Evolutionary conservation across 2,113 vertebrate genomes (phyloP).

Genomic region (Spea multiplicata): DNA sequence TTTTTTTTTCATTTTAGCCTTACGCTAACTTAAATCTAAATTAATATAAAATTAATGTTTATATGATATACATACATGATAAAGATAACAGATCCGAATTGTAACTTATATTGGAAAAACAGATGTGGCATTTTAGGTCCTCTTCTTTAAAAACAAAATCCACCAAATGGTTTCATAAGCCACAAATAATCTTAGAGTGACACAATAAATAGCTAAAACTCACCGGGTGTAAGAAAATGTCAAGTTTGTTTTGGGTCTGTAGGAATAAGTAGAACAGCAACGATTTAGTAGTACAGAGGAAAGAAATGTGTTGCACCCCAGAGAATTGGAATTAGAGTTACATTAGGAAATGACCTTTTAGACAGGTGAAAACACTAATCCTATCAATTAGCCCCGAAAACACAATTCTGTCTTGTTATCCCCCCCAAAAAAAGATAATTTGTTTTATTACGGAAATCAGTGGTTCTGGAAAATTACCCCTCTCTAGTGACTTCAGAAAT

Average conservation of each 20-base stretch:
- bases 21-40: too few species aligned
- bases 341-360: slow-evolving; percentile 47
- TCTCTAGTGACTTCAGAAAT: slow-evolving; percentile 22
- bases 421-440: slow-evolving; percentile 39
- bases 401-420: slow-evolving; percentile 42
- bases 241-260: not conserved
- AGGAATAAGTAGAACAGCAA: slow-evolving; percentile 12
- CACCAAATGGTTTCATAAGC: not conserved
- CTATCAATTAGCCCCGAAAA: slow-evolving; percentile 41
- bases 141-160: not conserved
- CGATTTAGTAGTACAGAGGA: slow-evolving; percentile 16
- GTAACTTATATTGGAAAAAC: not conserved
- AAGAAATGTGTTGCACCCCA: slow-evolving; percentile 25
- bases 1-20: too few species aligned
- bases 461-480: slow-evolving; percentile 29
- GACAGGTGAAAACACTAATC: slow-evolving; percentile 45
- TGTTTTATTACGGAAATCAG: slow-evolving; percentile 37
- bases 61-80: too few species aligned
- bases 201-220: not conserved
- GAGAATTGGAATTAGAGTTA: slow-evolving; percentile 40
- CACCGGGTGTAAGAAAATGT: not conserved
- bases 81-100: not conserved
- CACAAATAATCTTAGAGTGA: not conserved
- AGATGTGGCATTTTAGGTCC: not conserved
- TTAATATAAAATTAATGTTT: too few species aligned